Conservation (phyloP, 2,113 vertebrate genomes). For the Heteronetta atricapilla region DNA sequence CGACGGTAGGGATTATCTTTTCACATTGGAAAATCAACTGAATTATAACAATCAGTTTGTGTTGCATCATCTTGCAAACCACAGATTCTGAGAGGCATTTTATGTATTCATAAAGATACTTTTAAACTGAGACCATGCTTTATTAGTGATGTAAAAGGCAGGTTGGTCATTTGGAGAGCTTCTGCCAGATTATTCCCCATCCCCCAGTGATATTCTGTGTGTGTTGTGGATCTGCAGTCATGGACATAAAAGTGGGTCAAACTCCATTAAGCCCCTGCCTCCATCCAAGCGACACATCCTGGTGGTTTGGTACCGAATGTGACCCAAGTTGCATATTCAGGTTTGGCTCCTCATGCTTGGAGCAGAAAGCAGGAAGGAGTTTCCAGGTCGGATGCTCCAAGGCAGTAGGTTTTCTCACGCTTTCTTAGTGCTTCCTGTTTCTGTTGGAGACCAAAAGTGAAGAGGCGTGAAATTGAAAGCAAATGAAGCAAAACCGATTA, state of each 20-base stretch:
- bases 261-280: background rate
- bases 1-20: background rate
- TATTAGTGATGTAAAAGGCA: background rate
- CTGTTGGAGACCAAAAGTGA: background rate
- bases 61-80: background rate
- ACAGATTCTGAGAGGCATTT: background rate
- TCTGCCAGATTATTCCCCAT: background rate
- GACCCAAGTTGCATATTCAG: rapidly evolving
- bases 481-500: slow-evolving; percentile 21
- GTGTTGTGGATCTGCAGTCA: background rate
- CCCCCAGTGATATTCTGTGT: too few species aligned
- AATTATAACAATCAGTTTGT: background rate
- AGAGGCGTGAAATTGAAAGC: slow-evolving; percentile 22
- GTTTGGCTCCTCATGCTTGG: background rate
- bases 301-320: rapidly evolving
- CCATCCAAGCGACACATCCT: rapidly evolving
- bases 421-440: background rate
- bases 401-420: background rate
- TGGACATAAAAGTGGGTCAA: rapidly evolving
- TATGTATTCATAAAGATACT: rapidly evolving
- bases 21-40: background rate
- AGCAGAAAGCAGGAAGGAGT: background rate
- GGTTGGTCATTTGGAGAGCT: rapidly evolving
- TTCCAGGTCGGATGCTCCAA: background rate
- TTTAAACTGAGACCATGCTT: background rate